A percentile compares a stretch with the other conserved stretches of the same genome.
phyloP scores from a whole-genome alignment of 2,797 vertebrate species.

The Florisuga fusca region DNA sequence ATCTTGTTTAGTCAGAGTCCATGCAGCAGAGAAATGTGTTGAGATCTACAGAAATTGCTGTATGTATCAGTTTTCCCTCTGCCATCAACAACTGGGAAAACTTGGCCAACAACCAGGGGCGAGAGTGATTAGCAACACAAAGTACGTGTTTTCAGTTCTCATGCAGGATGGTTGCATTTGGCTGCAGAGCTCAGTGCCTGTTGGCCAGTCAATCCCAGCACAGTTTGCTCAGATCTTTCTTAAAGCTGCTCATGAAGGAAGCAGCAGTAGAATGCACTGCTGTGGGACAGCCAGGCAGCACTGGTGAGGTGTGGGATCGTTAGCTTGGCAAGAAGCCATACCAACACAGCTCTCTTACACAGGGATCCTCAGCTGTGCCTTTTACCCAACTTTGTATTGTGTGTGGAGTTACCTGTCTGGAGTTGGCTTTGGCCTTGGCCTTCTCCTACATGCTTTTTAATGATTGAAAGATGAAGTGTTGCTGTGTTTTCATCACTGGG shows the following conservation, averaged over 20 bases:
- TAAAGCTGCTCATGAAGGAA: background rate
- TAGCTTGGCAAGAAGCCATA: background rate
- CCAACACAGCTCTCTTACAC: background rate
- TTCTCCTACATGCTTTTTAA: background rate
- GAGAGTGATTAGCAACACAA: background rate
- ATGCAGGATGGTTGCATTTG: background rate
- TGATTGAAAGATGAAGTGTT: background rate
- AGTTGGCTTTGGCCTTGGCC: background rate
- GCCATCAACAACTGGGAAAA: background rate
- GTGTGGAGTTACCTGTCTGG: background rate
- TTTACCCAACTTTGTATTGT: background rate
- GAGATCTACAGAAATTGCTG: background rate
- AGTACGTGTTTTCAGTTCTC: background rate
- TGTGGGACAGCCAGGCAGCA: background rate
- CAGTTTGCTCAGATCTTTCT: background rate
- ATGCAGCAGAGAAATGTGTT: background rate
- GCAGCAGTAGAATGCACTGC: fast-evolving
- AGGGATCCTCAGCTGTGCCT: background rate
- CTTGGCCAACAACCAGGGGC: background rate
- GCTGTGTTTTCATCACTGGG: background rate
- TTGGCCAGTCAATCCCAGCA: background rate
- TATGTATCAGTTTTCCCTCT: background rate
- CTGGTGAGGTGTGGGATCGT: background rate
- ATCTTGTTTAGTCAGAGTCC: background rate
- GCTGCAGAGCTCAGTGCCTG: background rate